phyloP scores from a whole-genome alignment of 2,888 invertebrate species.

The Phortica magna region DNA sequence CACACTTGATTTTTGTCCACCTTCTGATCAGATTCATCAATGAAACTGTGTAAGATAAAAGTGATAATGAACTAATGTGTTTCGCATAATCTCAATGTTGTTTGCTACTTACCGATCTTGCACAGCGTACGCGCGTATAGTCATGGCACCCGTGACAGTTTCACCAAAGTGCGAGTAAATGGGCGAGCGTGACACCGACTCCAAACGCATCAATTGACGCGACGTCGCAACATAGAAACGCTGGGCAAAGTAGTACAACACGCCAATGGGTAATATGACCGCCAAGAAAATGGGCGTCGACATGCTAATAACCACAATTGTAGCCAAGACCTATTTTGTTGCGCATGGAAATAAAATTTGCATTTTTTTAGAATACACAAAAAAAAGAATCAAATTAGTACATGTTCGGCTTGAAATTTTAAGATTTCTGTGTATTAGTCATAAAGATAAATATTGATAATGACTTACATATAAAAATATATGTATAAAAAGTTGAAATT shows the following conservation, averaged over 20 bases:
- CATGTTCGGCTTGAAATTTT: neutral
- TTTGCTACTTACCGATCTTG: slow-evolving; percentile 77
- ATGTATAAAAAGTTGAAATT: slow-evolving; percentile 25
- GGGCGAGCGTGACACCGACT: slow-evolving; percentile 95
- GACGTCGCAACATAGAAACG: slow-evolving; percentile 96
- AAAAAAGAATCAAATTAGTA: neutral
- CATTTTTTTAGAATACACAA: slow-evolving; percentile 31
- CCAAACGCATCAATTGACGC: slow-evolving; percentile 94
- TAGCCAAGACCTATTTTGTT: slow-evolving; percentile 85
- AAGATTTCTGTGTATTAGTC: too few species aligned
- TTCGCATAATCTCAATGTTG: neutral
- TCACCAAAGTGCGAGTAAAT: slow-evolving; percentile 98
- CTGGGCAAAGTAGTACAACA: slow-evolving; percentile 92
- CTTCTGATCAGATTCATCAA: slow-evolving; percentile 90
- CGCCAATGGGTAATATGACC: slow-evolving; percentile 88
- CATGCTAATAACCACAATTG: slow-evolving; percentile 90
- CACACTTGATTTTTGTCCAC: slow-evolving; percentile 96
- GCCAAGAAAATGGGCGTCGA: slow-evolving; percentile 90
- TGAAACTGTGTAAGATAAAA: slow-evolving; percentile 83
- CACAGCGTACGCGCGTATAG: slow-evolving; percentile 91
- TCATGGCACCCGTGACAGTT: slow-evolving; percentile 91
- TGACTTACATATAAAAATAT: slow-evolving; percentile 23
- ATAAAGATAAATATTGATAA: slow-evolving; percentile 47
- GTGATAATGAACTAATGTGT: slow-evolving; percentile 79
- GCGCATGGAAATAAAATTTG: slow-evolving; percentile 6